Percentiles rank a stretch among this genome's conserved stretches.
These are phyloP conservation scores for Zeus faber DNA, from an alignment of 2,113 vertebrate species.

Conservation along the genomic window DNA sequence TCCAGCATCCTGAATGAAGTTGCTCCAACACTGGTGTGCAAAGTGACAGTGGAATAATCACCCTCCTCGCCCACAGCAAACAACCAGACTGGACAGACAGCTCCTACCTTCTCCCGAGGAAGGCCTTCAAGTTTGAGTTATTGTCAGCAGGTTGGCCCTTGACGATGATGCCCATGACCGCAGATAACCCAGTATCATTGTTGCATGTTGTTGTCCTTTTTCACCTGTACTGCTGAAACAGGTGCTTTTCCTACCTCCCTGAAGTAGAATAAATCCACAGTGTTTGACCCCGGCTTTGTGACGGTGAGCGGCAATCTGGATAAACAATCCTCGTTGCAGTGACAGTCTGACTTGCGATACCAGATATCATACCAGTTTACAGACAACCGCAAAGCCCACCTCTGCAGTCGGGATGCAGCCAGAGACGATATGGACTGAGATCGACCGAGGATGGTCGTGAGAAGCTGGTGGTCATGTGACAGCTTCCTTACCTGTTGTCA, in stretches of 20 bases:
- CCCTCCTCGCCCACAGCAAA: slow-evolving; percentile 10
- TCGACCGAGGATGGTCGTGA: slow-evolving; percentile 35
- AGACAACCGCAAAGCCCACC: slow-evolving; percentile 1
- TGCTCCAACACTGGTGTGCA: slow-evolving; percentile 10
- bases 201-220: not conserved
- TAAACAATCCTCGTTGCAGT: slow-evolving; percentile 38
- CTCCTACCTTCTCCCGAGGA: not conserved
- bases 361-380: slow-evolving; percentile 40
- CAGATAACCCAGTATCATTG: not conserved
- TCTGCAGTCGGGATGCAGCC: slow-evolving; percentile 23
- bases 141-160: not conserved
- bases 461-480: slow-evolving; percentile 18
- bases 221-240: not conserved
- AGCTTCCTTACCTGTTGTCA: no score
- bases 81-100: slow-evolving; percentile 14
- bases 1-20: slow-evolving; percentile 17
- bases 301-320: slow-evolving; percentile 37
- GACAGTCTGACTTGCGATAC: slow-evolving; percentile 22
- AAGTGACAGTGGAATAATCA: slow-evolving; percentile 9
- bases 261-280: slow-evolving; percentile 16
- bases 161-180: not conserved
- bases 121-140: not conserved
- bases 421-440: slow-evolving; percentile 36
- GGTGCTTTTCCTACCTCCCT: slow-evolving; percentile 9
- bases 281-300: not conserved